Base-by-base conservation (phyloP, 1,140 invertebrate species). In the Drosophila sucinea region DNA sequence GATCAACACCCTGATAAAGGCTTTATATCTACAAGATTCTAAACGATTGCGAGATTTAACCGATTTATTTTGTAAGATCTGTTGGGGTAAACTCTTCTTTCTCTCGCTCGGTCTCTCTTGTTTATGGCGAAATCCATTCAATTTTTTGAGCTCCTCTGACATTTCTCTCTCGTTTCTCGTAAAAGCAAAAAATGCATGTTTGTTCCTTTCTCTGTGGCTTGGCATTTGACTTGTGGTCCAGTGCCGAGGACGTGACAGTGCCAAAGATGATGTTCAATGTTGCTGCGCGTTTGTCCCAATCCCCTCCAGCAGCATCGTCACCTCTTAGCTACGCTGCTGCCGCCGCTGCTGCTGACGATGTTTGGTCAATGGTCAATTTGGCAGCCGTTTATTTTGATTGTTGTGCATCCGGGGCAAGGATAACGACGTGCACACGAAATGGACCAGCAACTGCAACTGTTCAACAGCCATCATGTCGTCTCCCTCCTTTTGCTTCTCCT, bases 301-400 rank as follows among this genome's bases (percentile, higher is more conserved):
- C 44, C 41, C 55, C 56, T 30, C 27, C 3, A 23, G 6, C 25
- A 23, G 35, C n/a, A 3, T 35, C 23, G 6, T 25, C 35, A 25
- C 7, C 33, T 27, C 25, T 25, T 11, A 27, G 10, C 4, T 10
- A 17, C 5, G 61, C 67, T 70, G 11, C 38, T 47, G 56, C 11
- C 29, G 33, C n/a, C 56, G 33, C 10, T 64, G 60, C 32, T 76
- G 84, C 76, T 71, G 80, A 81, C 84, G 77, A 69, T 89, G 84
- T 81, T 89, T 91, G 87, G 87, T 89, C 87, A 90, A 90, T 91
- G 87, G 87, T 90, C 87, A 90, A 90, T 90, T 90, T 90, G 89
- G 84, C 81, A 89, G 87, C 89, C 90, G 90, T 90, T 90, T 90
- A 90, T 90, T 90, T 90, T 85, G 87, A 90, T 90, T 89, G 87